Evolutionary conservation across 2,797 vertebrate species (phyloP), one percentile per base, ranked within the genome.

Genomic region (Erethizon dorsatum): DNA sequence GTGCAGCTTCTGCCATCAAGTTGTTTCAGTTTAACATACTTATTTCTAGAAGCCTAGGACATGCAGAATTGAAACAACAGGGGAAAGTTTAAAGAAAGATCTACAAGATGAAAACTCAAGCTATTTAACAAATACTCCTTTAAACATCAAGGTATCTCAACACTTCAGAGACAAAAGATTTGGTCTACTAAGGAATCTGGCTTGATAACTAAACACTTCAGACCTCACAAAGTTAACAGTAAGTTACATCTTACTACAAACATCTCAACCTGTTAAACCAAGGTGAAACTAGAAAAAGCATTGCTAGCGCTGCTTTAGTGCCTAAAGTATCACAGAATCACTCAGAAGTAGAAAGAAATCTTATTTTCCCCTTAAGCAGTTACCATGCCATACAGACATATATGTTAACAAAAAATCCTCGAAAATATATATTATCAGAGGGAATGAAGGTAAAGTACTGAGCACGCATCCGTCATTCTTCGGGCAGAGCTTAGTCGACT

Each of bases 401-500:
- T 99, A 98, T 95, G 98, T 98, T 98, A 99, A 99, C 98, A 98
- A 99, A 99, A 99, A 98, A 98, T 98, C 95, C 98, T 98, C 92
- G 98, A 98, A 98, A 98, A 98, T 98, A 97, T 98, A 97, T 96
- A 98, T 47, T 96, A 98, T 98, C 98, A 97, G 98, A 98, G 98
- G 98, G 98, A 98, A 98, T 93, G 98, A 96, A 97, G 97, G 98
- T 95, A 61, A 97, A 96, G 98, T 92, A 97, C 88, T 91, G 97
- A 0, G 95, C 97, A 97, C 96, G 90, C 80, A 97, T 91, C 97
- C 88, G 97, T 84, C 83, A 94, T 79, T 95, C 97, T 95, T 59
- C 37, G 10, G 65, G n/a, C 18, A 10, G n/a, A 9, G 88, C 90
- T 98, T 99, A 99, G 97, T 99, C 99, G 18, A 99, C 99, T 96